Conservation (phyloP, 2,888 invertebrate genomes). For the Horisme vitalbata region DNA sequence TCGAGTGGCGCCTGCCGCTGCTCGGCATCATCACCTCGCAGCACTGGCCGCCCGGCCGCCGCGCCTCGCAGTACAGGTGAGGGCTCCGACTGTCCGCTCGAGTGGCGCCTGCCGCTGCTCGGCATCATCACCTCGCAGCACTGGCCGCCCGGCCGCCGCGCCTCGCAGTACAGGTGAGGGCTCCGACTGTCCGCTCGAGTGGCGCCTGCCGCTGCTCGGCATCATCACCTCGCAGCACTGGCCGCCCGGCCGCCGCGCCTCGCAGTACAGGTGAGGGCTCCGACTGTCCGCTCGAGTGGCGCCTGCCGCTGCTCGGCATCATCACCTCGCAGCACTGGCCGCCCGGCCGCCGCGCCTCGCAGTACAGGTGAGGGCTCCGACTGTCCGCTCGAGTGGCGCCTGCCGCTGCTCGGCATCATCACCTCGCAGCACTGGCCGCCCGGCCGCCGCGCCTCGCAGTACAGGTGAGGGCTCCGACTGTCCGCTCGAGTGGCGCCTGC, state of each 20-base stretch:
- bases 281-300: slow-evolving; percentile 65
- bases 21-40: slow-evolving; percentile 38
- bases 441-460: slow-evolving; percentile 79
- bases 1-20: slow-evolving; percentile 47
- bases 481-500: slow-evolving; percentile 53
- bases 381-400: slow-evolving; percentile 59
- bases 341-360: slow-evolving; percentile 77
- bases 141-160: slow-evolving; percentile 76
- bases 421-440: slow-evolving; percentile 77
- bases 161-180: slow-evolving; percentile 78
- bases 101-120: slow-evolving; percentile 39
- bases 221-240: slow-evolving; percentile 69
- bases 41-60: slow-evolving; percentile 79
- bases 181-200: slow-evolving; percentile 68
- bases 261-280: slow-evolving; percentile 77
- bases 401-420: neutral
- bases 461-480: no score
- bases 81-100: slow-evolving; percentile 70
- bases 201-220: slow-evolving; percentile 24
- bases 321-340: slow-evolving; percentile 74
- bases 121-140: slow-evolving; percentile 56
- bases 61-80: slow-evolving; percentile 78
- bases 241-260: slow-evolving; percentile 75
- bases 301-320: neutral
- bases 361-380: slow-evolving; percentile 74